Conservation (phyloP, 2,888 invertebrate species). For the Matsumyia berberina region DNA sequence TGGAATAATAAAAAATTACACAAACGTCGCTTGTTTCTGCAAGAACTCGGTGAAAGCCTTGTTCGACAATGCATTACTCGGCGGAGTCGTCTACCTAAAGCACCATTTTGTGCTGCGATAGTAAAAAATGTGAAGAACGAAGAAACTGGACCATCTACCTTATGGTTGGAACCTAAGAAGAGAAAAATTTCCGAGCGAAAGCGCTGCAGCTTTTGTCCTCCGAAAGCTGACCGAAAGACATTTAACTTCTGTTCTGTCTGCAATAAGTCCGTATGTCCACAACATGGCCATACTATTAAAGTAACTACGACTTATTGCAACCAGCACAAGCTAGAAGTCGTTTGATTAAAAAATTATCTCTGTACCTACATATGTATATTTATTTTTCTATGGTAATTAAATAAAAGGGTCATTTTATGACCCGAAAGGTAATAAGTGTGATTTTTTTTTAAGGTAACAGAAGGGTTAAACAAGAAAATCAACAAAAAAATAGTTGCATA, state of each 20-base stretch:
- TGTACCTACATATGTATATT: neutral
- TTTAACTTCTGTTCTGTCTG: too few relatives aligned
- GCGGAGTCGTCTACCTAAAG: neutral
- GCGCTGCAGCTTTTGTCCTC: too few relatives aligned
- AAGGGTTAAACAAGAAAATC: too few relatives aligned
- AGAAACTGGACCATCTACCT: neutral
- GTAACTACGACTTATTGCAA: slow-evolving; percentile 5
- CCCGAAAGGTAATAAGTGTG: slow-evolving; percentile 15
- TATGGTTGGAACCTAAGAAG: too few relatives aligned
- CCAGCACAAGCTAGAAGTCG: slow-evolving; percentile 2
- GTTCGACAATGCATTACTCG: neutral
- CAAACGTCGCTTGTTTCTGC: slow-evolving; percentile 16
- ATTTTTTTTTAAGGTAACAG: too few relatives aligned
- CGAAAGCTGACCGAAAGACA: too few relatives aligned
- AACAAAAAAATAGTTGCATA: too few relatives aligned
- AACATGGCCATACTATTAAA: slow-evolving; percentile 8
- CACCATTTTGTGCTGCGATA: neutral
- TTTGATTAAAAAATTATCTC: neutral
- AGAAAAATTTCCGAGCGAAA: too few relatives aligned
- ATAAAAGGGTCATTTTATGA: slow-evolving; percentile 14
- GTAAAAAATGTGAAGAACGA: neutral
- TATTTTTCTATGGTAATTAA: neutral
- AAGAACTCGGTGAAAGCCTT: slow-evolving; percentile 3
- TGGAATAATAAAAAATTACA: slow-evolving; percentile 23
- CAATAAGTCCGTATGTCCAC: too few relatives aligned